These are phyloP conservation scores for Phalera bucephala DNA, from an alignment of 2,888 invertebrate species.

Conservation along the genomic window DNA sequence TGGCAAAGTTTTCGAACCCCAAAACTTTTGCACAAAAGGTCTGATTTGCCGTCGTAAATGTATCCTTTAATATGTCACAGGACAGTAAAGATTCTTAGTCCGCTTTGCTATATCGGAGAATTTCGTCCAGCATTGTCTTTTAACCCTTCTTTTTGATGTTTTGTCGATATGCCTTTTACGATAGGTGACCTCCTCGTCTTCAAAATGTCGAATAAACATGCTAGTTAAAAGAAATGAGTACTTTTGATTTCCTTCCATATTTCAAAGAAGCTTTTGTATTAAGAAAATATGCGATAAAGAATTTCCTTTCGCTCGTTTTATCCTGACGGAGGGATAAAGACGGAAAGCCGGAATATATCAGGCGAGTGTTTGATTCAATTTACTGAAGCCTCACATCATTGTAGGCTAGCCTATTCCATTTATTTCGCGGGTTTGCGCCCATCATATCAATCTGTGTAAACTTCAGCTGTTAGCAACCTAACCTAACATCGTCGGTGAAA, in stretches of 20 bases:
- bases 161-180: conserved; percentile 12
- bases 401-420: conserved; percentile 16
- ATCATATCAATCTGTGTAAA: conserved; percentile 27
- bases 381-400: conserved; percentile 14
- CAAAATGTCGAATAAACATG: conserved; percentile 18
- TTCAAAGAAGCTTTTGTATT: too few species aligned
- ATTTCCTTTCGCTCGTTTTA: conserved; percentile 4
- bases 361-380: conserved; percentile 20
- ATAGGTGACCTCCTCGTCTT: too few species aligned
- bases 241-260: too few species aligned
- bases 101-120: conserved; percentile 10
- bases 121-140: conserved; percentile 17
- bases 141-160: conserved; percentile 27
- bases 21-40: conserved; percentile 38
- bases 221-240: not conserved
- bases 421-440: conserved; percentile 18
- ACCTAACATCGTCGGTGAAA: too few species aligned
- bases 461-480: too few species aligned
- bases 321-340: conserved; percentile 9
- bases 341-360: conserved; percentile 20
- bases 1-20: conserved; percentile 22
- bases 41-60: conserved; percentile 9
- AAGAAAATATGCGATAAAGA: not conserved
- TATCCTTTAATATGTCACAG: conserved; percentile 29
- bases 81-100: conserved; percentile 9